Evolutionary conservation across 2,888 invertebrate species (phyloP).

Genomic region (Pachycephus smyrnensis): DNA sequence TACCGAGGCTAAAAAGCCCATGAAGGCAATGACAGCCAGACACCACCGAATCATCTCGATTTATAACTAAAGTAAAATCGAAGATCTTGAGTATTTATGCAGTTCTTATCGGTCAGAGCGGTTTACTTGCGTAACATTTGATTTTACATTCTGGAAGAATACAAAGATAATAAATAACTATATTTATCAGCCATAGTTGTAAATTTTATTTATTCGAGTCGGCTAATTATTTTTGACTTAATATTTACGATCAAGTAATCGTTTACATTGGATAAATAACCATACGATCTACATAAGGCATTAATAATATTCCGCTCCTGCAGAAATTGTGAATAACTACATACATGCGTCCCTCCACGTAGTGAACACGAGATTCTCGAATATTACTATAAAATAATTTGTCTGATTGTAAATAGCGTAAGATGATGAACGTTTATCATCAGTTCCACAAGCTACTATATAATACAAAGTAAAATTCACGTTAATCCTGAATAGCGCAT

Average conservation of each 20-base stretch:
- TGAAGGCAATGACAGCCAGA: background rate
- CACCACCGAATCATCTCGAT: background rate
- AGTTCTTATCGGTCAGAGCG: background rate
- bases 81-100: background rate
- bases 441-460: background rate
- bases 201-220: background rate
- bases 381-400: background rate
- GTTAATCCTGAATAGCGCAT: background rate
- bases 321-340: background rate
- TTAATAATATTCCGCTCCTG: background rate
- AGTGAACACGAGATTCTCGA: background rate
- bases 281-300: background rate
- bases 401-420: no score
- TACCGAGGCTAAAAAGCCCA: background rate
- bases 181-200: background rate
- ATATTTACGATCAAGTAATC: background rate
- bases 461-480: background rate
- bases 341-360: background rate
- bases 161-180: background rate
- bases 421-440: no score
- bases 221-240: background rate
- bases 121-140: background rate
- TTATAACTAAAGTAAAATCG: background rate
- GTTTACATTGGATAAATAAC: background rate
- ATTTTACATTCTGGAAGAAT: background rate